Conservation (phyloP, 1,140 invertebrate genomes). For the Halotydeus destructor region DNA sequence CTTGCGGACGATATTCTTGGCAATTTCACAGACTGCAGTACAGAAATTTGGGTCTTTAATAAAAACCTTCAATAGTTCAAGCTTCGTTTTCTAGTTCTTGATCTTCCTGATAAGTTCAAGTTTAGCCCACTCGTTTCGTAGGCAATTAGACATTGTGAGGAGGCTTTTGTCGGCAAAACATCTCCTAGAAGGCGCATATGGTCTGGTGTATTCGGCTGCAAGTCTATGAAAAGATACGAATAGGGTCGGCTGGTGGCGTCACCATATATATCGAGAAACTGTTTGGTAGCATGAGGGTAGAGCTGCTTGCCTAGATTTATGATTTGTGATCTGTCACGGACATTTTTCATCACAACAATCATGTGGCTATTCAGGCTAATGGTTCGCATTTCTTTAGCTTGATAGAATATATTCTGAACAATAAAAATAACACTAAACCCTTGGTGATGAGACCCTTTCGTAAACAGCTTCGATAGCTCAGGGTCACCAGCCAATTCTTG, state of each 20-base stretch:
- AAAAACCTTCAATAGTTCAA: neutral
- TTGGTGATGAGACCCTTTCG: constrained; percentile 23
- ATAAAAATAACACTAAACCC: constrained; percentile 21
- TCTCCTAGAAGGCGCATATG: constrained; percentile 1
- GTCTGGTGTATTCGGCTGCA: constrained; percentile 3
- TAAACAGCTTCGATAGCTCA: constrained; percentile 23
- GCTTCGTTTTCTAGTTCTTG: neutral
- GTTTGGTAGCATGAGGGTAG: neutral
- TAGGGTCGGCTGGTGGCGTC: constrained; percentile 6
- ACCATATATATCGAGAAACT: constrained; percentile 4
- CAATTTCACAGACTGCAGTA: constrained; percentile 1
- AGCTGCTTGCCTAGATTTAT: neutral
- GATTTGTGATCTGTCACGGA: neutral
- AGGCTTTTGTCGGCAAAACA: too few relatives aligned
- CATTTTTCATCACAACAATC: neutral
- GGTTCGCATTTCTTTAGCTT: neutral
- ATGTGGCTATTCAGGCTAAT: constrained; percentile 1
- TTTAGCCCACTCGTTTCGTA: neutral
- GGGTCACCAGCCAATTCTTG: constrained; percentile 15
- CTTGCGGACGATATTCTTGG: neutral
- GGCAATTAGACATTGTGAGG: constrained; percentile 1
- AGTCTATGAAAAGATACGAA: constrained; percentile 8
- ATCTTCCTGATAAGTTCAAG: neutral
- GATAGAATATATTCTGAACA: constrained; percentile 1
- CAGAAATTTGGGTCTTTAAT: neutral